phyloP scores from a whole-genome alignment of 1,140 invertebrate species.

The Nasonia giraulti region DNA sequence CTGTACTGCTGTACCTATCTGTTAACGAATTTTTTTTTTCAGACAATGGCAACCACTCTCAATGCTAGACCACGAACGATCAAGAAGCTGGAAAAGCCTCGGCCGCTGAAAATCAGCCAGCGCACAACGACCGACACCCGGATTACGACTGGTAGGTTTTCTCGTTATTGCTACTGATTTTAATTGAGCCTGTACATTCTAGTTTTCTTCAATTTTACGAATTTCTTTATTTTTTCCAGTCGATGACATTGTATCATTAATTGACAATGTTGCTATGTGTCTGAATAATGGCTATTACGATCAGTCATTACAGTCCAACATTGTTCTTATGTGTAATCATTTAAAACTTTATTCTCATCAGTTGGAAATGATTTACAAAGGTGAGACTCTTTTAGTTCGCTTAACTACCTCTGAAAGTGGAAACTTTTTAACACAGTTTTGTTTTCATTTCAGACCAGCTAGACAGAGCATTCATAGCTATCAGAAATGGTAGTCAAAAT shows the following conservation, averaged over 20 bases:
- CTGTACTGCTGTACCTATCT: not conserved
- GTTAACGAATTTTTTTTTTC: not conserved
- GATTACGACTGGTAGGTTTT: conserved; percentile 68
- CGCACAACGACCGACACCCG: conserved; percentile 71
- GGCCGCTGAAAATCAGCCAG: conserved; percentile 78
- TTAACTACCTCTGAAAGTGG: not conserved
- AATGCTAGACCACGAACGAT: conserved; percentile 72
- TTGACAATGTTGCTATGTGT: conserved; percentile 81
- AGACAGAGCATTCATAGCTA: conserved; percentile 85
- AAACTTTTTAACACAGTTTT: conserved; percentile 50
- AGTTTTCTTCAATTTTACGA: conserved; percentile 62
- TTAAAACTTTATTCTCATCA: conserved; percentile 84
- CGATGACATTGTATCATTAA: conserved; percentile 82
- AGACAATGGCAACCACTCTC: conserved; percentile 68
- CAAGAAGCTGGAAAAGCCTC: conserved; percentile 83
- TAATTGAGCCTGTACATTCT: not conserved
- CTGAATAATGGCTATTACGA: conserved; percentile 80
- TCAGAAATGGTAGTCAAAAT: conserved; percentile 90
- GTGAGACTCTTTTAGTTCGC: conserved; percentile 67
- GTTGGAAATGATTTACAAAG: conserved; percentile 84
- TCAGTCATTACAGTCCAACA: conserved; percentile 77
- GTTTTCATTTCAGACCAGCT: conserved; percentile 74
- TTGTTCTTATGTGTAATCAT: conserved; percentile 81
- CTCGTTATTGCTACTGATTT: not conserved
- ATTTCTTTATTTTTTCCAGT: conserved; percentile 74